Percentiles rank a stretch among this genome's conserved stretches.
These are phyloP conservation scores for Halcyon smyrnensis DNA, from an alignment of 2,797 vertebrate genomes.

Conservation along the genomic window DNA sequence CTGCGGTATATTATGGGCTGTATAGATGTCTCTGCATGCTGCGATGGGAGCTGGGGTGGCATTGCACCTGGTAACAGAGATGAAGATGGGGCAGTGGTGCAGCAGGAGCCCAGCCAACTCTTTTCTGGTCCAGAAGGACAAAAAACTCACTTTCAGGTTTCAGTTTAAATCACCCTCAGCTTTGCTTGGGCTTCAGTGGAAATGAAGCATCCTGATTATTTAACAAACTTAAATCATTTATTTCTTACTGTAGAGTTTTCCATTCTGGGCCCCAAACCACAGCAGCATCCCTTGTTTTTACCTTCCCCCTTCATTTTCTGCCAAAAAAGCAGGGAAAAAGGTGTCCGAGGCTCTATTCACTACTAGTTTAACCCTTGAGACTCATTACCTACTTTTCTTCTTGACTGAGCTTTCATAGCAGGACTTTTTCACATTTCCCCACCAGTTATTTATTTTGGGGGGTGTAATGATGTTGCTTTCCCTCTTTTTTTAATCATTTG, in stretches of 20 bases:
- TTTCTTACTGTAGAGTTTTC: background rate
- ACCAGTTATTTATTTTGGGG: background rate
- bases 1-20: background rate
- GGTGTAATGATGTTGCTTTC: background rate
- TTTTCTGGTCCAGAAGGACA: too few relatives aligned
- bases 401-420: background rate
- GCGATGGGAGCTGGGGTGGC: background rate
- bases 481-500: background rate
- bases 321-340: background rate
- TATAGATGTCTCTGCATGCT: background rate
- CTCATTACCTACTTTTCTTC: background rate
- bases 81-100: background rate
- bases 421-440: background rate
- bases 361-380: background rate
- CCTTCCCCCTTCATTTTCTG: background rate
- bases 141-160: background rate
- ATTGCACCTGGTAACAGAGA: background rate
- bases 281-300: background rate
- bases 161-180: background rate
- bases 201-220: background rate
- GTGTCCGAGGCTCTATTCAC: background rate
- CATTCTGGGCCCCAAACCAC: background rate
- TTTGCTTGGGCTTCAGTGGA: background rate
- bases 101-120: background rate
- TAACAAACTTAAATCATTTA: background rate